A percentile compares a stretch with the other conserved stretches of the same genome.
Conservation (phyloP, 2,797 vertebrate species). For the Ctenopoma kingsleyae region DNA sequence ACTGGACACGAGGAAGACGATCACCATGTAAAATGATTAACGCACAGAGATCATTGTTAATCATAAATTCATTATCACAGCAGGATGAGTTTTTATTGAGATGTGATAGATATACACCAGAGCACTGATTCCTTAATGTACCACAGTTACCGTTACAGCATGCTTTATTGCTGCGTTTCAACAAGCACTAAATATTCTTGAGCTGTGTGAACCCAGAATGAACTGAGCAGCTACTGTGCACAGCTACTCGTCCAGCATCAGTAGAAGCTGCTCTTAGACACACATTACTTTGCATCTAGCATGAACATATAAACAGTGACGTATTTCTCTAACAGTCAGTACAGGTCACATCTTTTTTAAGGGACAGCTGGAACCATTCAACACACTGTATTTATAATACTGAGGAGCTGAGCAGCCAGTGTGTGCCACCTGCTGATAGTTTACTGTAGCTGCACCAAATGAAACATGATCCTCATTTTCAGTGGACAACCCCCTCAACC, state of each 20-base stretch:
- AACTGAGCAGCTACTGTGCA: neutral
- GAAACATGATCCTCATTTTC: too few relatives aligned
- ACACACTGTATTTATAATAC: too few relatives aligned
- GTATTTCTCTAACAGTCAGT: neutral
- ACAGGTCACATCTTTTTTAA: neutral
- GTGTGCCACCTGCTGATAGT: too few relatives aligned
- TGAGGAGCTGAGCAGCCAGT: neutral
- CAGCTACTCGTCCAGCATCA: neutral
- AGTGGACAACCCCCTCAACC: too few relatives aligned
- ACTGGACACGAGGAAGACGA: neutral
- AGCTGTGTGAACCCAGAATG: neutral
- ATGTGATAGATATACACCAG: conserved; percentile 24
- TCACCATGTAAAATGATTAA: neutral
- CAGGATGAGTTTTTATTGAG: conserved; percentile 17
- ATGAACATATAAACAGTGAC: neutral
- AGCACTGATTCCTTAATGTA: conserved; percentile 1
- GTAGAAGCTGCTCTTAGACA: neutral
- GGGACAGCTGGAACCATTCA: neutral
- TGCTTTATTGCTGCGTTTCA: conserved; percentile 28
- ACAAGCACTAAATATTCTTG: conserved; percentile 13
- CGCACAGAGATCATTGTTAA: neutral
- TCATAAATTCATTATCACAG: conserved; percentile 43
- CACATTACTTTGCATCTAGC: neutral
- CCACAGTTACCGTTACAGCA: conserved; percentile 27
- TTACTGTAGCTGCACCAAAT: too few relatives aligned